Evolutionary conservation across 2,888 invertebrate species (phyloP).

Genomic region (Tetramorium bicarinatum): DNA sequence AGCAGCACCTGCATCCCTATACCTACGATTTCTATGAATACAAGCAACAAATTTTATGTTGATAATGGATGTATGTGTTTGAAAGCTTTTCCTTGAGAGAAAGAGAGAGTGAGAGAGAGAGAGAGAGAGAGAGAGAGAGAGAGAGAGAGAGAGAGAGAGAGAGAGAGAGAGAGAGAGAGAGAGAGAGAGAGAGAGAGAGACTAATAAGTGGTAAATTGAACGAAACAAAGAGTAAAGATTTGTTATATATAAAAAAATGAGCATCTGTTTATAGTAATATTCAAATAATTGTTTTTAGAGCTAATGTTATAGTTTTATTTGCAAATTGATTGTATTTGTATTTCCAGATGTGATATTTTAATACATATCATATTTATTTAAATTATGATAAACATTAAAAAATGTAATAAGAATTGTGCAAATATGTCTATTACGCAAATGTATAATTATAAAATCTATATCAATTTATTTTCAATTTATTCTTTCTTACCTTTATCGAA

Average conservation of each 20-base stretch:
- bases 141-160: no score
- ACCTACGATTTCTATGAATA: constrained; percentile 14
- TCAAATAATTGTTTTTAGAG: constrained; percentile 52
- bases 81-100: constrained; percentile 51
- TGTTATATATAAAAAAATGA: constrained; percentile 77
- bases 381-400: neutral
- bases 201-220: no score
- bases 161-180: no score
- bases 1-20: constrained; percentile 44
- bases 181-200: no score
- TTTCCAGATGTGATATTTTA: neutral
- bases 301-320: neutral
- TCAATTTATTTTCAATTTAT: neutral
- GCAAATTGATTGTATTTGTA: neutral
- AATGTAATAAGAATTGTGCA: neutral
- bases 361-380: neutral
- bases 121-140: no score
- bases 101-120: no score
- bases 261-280: constrained; percentile 75
- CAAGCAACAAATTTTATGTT: constrained; percentile 65
- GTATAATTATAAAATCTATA: neutral
- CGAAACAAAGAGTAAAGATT: constrained; percentile 62
- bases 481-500: neutral
- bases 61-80: constrained; percentile 77
- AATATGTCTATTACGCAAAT: neutral